Percentiles rank a stretch among this genome's conserved stretches.
These are phyloP conservation scores for Chloromyia formosa DNA, from an alignment of 2,888 invertebrate species.

Conservation along the genomic window DNA sequence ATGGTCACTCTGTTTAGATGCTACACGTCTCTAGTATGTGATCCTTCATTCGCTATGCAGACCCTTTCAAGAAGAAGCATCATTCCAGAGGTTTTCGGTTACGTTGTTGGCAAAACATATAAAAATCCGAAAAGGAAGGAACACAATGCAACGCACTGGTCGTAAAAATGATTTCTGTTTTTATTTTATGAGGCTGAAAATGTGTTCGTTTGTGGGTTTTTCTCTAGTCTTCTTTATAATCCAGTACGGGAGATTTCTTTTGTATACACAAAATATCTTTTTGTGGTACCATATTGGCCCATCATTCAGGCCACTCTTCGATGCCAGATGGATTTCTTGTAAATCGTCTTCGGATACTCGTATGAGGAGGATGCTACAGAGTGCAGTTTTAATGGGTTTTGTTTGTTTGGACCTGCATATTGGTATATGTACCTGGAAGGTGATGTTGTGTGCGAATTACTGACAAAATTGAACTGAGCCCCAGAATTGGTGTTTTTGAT, in stretches of 20 bases:
- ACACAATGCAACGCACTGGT: constrained; percentile 35
- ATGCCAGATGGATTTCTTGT: constrained; percentile 30
- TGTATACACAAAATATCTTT: neutral
- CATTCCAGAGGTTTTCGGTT: constrained; percentile 3
- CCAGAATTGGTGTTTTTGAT: neutral
- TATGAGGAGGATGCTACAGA: neutral
- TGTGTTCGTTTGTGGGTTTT: constrained; percentile 16
- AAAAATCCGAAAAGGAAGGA: constrained; percentile 30
- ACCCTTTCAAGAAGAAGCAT: too few species aligned
- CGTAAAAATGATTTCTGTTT: constrained; percentile 26
- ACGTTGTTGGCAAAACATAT: constrained; percentile 39
- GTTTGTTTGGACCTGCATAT: too few species aligned
- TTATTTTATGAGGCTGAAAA: constrained; percentile 19
- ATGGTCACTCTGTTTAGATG: too few species aligned
- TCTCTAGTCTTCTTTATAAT: neutral
- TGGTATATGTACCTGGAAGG: constrained; percentile 13
- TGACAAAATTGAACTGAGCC: constrained; percentile 5
- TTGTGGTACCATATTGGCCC: neutral
- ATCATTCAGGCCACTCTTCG: neutral
- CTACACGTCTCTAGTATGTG: too few species aligned
- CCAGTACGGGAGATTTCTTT: neutral
- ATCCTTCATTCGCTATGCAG: too few species aligned
- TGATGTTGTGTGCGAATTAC: constrained; percentile 6
- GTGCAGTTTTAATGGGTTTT: constrained; percentile 1
- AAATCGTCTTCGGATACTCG: neutral